Percentiles rank a stretch among this genome's conserved stretches.
These are phyloP conservation scores for Tridacna gigas DNA, from an alignment of 2,888 invertebrate species.

Conservation along the genomic window DNA sequence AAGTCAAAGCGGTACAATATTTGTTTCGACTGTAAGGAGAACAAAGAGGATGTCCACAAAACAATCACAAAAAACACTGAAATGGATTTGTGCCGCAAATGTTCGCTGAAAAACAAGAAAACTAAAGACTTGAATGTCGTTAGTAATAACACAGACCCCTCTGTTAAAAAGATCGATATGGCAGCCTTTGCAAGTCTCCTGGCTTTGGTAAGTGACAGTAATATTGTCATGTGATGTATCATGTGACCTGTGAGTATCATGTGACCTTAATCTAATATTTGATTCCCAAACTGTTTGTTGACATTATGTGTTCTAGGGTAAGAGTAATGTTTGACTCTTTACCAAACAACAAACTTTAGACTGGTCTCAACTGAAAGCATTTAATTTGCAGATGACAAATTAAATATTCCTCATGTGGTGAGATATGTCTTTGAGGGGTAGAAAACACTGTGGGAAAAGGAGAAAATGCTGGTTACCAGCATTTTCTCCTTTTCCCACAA, in stretches of 20 bases:
- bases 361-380: too few relatives aligned
- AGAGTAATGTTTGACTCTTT: too few relatives aligned
- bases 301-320: too few relatives aligned
- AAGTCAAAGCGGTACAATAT: conserved; percentile 66
- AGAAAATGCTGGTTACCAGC: too few relatives aligned
- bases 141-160: background rate
- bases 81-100: conserved; percentile 51
- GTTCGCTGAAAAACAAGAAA: conserved; percentile 50
- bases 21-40: conserved; percentile 63
- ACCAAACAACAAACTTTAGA: too few relatives aligned
- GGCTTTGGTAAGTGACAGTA: conserved; percentile 65
- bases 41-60: conserved; percentile 50
- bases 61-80: conserved; percentile 30
- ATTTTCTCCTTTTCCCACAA: too few relatives aligned
- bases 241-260: background rate
- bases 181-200: conserved; percentile 68
- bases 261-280: too few relatives aligned
- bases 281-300: too few relatives aligned
- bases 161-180: conserved; percentile 54
- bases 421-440: too few relatives aligned
- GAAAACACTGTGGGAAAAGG: too few relatives aligned
- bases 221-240: background rate
- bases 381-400: too few relatives aligned
- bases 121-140: conserved; percentile 1
- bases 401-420: too few relatives aligned